Conservation (phyloP, 2,797 vertebrate species). For the Coendou prehensilis region DNA sequence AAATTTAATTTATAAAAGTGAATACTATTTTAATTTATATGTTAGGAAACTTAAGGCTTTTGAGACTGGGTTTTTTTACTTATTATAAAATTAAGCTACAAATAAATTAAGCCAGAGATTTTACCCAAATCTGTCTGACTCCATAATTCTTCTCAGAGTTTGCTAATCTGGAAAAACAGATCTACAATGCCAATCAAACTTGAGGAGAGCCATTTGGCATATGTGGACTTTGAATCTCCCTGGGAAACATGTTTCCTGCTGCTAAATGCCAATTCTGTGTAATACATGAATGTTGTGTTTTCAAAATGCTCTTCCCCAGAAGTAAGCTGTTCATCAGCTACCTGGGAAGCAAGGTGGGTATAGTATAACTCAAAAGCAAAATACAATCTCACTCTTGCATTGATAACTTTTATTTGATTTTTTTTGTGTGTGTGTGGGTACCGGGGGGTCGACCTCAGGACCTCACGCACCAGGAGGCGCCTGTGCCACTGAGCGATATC, state of each 20-base stretch:
- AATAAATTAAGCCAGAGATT: not conserved
- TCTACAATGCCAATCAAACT: not conserved
- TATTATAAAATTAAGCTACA: not conserved
- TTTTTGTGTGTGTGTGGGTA: too few species aligned
- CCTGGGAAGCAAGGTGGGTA: not conserved
- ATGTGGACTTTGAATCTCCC: not conserved
- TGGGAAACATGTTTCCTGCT: not conserved
- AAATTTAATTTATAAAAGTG: not conserved
- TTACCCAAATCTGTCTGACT: not conserved
- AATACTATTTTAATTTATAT: not conserved
- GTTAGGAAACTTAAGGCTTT: not conserved
- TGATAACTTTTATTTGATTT: not conserved
- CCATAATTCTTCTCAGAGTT: not conserved
- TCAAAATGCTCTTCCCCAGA: constrained; percentile 29
- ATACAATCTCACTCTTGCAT: not conserved
- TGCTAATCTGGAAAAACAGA: not conserved
- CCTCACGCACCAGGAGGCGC: too few species aligned
- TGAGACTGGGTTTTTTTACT: not conserved
- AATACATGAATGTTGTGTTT: not conserved
- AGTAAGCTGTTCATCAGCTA: not conserved
- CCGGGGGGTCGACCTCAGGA: too few species aligned
- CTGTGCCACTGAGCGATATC: too few species aligned
- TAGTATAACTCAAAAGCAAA: not conserved
- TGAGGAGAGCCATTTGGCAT: not conserved
- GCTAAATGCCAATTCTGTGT: not conserved